Conservation (phyloP, 2,113 vertebrate species). For the Leptobrachium leishanense region DNA sequence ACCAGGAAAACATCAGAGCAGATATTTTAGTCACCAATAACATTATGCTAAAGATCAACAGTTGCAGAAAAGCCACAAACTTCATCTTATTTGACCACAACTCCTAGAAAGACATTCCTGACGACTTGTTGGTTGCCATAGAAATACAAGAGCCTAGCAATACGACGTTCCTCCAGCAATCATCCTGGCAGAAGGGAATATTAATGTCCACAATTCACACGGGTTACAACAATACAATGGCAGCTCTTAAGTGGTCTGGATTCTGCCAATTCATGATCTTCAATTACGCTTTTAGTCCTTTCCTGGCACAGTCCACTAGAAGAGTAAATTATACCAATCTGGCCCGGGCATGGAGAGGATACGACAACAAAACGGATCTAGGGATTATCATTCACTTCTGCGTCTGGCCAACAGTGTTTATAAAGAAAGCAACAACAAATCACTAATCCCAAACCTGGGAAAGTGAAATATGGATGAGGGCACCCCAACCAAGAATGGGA, state of each 20-base stretch:
- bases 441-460: too few relatives aligned
- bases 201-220: too few relatives aligned
- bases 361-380: not conserved
- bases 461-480: too few relatives aligned
- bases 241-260: not conserved
- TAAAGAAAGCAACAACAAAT: too few relatives aligned
- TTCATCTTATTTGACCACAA: conserved; percentile 24
- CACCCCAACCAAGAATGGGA: too few relatives aligned
- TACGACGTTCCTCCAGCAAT: not conserved
- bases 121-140: conserved; percentile 8
- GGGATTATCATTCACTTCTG: too few relatives aligned
- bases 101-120: conserved; percentile 19
- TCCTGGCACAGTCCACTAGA: not conserved
- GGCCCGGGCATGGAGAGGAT: not conserved
- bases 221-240: too few relatives aligned
- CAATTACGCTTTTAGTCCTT: conserved; percentile 56
- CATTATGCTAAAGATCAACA: conserved; percentile 22
- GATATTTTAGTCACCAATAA: not conserved
- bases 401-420: too few relatives aligned
- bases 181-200: not conserved
- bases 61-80: conserved; percentile 27
- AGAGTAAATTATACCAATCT: conserved; percentile 11
- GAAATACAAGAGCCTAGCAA: not conserved
- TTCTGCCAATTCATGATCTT: conserved; percentile 29
- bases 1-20: conserved; percentile 2